Evolutionary conservation across 2,888 invertebrate genomes (phyloP), one percentile per base, ranked within the genome.

Genomic region (Doris montereyensis): DNA sequence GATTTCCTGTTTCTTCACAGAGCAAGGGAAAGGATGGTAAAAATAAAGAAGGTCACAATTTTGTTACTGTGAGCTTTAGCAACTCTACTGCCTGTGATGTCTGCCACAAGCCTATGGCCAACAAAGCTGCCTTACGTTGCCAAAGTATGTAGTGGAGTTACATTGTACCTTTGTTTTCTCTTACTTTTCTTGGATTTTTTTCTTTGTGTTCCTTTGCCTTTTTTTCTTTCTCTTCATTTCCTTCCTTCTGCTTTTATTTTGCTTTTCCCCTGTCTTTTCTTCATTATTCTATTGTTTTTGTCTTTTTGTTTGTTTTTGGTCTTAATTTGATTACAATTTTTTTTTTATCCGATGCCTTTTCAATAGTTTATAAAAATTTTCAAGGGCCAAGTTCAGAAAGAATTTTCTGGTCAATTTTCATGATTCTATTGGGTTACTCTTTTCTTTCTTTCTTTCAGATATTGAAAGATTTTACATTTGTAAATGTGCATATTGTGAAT

Each of bases 41-140:
- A 62, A 80, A 80, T 32, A 88, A 86, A 76, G 84, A 80, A 24
- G 81, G 81, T 8, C 96, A 96, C 92, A 94, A 95, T 87, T 96
- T 96, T 95, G 94, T 95, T 72, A 93, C 94, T 13, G 94, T 94
- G 13, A 94, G 94, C 88, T 93, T 94, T 88, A 94, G 92, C 83
- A 92, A 91, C 84, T 89, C 91, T 17, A 89, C 91, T 17, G 78
- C 85, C 5, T 92, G 92, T 87, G 95, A 96, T 92, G 95, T 95
- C 92, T 96, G 96, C 91, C 94, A 94, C 85, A 95, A 95, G 88
- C 93, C 94, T 30, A 93, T 96, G 87, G 94, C 94, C 85, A 96
- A 95, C 92, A 96, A 96, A 90, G 94, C 95, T 2, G 94, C 95
- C 41, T 93, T 96, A n/a, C 95, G 95, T 88, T 96, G 96, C 91